phyloP scores from a whole-genome alignment of 2,888 invertebrate genomes.

The Sepioteuthis lessoniana region DNA sequence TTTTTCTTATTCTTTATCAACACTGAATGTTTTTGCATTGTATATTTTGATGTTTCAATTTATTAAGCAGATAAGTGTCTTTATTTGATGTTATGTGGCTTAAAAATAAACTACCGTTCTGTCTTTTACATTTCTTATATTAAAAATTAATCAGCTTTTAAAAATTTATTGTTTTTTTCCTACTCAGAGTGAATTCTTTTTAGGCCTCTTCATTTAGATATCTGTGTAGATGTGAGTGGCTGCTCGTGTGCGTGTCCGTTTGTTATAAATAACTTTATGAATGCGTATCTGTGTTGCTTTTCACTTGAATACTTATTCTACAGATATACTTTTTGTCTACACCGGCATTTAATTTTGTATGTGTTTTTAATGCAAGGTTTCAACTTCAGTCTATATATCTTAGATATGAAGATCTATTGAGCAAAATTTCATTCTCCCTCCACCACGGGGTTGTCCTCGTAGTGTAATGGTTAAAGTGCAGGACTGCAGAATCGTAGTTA shows the following conservation, averaged over 20 bases:
- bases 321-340: no score
- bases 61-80: slow-evolving; percentile 11
- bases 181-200: background rate
- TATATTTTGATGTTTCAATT: background rate
- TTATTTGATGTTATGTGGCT: background rate
- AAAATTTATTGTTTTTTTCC: background rate
- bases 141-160: slow-evolving; percentile 33
- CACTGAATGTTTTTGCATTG: background rate
- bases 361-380: no score
- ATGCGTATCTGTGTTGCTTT: background rate
- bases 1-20: background rate
- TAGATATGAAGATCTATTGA: no score
- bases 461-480: no score
- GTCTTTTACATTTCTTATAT: background rate
- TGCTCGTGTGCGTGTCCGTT: no score
- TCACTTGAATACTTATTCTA: no score
- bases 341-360: no score
- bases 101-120: background rate
- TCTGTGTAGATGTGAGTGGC: background rate
- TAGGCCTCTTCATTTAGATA: background rate
- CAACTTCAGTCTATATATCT: no score
- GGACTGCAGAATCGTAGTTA: no score
- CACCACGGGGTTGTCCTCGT: no score
- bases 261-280: background rate
- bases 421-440: no score